Conservation (phyloP, 2,113 vertebrate genomes). For the Strix uralensis region DNA sequence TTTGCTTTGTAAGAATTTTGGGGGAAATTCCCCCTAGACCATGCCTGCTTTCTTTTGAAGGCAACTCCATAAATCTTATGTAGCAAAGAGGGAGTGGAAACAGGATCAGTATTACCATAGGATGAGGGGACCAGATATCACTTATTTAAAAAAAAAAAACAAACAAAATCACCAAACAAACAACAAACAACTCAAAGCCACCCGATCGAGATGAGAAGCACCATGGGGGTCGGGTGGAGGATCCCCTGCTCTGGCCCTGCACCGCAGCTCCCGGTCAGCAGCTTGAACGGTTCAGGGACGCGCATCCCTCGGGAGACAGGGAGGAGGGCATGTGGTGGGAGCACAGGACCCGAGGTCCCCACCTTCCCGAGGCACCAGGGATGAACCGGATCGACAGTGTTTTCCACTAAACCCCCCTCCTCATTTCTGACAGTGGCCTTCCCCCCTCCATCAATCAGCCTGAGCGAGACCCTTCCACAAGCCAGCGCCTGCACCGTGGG, state of each 20-base stretch:
- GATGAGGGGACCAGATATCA: not conserved
- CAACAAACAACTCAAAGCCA: not conserved
- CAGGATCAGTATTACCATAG: not conserved
- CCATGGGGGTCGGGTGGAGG: rapidly evolving
- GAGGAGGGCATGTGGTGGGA: not conserved
- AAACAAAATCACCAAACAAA: too few species aligned
- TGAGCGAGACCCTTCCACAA: not conserved
- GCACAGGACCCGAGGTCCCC: not conserved
- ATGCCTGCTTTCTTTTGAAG: not conserved
- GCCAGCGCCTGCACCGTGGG: not conserved
- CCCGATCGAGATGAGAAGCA: not conserved
- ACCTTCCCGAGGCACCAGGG: not conserved
- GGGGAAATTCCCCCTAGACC: not conserved
- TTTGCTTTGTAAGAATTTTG: not conserved
- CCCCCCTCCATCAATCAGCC: not conserved
- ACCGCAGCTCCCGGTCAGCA: not conserved
- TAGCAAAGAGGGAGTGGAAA: conserved; percentile 47
- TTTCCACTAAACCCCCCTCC: not conserved
- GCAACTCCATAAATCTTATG: conserved; percentile 21
- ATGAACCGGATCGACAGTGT: not conserved
- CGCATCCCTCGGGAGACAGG: rapidly evolving
- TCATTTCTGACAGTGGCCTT: conserved; percentile 42
- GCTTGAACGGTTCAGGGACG: not conserved
- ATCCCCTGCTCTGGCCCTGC: not conserved
- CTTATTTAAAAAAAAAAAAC: not conserved